These are phyloP conservation scores for Caerostris darwini DNA, from an alignment of 1,140 invertebrate genomes.

Conservation along the genomic window DNA sequence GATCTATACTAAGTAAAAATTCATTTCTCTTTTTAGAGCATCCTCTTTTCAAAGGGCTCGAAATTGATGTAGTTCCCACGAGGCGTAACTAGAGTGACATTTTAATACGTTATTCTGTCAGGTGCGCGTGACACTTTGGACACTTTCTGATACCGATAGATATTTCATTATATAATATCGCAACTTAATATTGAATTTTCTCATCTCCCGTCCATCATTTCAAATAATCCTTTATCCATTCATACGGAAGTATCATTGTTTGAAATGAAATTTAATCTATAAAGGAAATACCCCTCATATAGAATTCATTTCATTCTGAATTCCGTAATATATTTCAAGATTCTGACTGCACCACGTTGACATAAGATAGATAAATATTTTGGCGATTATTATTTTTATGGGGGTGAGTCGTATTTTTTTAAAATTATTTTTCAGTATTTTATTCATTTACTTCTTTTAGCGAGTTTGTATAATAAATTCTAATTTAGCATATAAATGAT, in stretches of 20 bases:
- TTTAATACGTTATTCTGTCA: conserved; percentile 36
- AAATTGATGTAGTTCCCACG: neutral
- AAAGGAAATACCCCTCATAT: neutral
- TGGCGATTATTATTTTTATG: too few species aligned
- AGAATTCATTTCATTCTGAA: neutral
- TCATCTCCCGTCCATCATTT: neutral
- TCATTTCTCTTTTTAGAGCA: too few species aligned
- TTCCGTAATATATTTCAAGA: too few species aligned
- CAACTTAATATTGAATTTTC: conserved; percentile 28
- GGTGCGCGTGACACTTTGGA: conserved; percentile 4
- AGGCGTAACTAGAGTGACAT: neutral
- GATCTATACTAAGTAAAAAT: too few species aligned
- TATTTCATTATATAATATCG: neutral
- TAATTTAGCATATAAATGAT: too few species aligned
- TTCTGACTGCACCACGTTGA: too few species aligned
- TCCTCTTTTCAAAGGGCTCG: neutral
- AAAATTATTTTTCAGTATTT: too few species aligned
- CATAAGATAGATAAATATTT: too few species aligned
- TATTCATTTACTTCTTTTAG: too few species aligned
- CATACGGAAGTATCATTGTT: neutral
- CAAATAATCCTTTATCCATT: neutral
- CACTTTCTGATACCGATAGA: conserved; percentile 37
- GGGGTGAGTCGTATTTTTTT: too few species aligned
- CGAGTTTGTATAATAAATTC: too few species aligned
- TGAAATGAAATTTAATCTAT: neutral